A percentile compares a stretch with the other conserved stretches of the same genome.
phyloP scores from a whole-genome alignment of 2,888 invertebrate genomes.

The Scaptomyza tumidula region DNA sequence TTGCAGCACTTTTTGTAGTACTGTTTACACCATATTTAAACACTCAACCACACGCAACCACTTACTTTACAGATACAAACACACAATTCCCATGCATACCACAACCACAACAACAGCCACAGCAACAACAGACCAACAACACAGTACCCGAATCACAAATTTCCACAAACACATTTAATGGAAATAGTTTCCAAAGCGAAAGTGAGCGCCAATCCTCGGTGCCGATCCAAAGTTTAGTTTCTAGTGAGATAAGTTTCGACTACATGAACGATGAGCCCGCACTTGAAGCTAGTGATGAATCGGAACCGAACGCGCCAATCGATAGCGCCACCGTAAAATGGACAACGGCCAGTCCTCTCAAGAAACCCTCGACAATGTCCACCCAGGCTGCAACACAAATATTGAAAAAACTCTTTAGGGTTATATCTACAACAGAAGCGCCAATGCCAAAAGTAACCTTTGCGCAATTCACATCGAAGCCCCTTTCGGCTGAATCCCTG shows the following conservation, averaged over 20 bases:
- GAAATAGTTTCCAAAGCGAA: constrained; percentile 21
- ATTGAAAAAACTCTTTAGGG: constrained; percentile 48
- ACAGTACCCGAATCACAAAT: constrained; percentile 27
- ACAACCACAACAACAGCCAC: constrained; percentile 20
- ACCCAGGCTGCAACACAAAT: constrained; percentile 54
- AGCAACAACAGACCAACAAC: constrained; percentile 15
- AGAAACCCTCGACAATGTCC: constrained; percentile 48
- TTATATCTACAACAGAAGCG: constrained; percentile 49
- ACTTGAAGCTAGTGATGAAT: background rate
- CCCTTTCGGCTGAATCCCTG: constrained; percentile 56
- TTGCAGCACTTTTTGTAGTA: background rate
- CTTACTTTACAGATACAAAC: constrained; percentile 57
- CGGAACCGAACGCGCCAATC: background rate
- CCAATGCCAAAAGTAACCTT: constrained; percentile 37
- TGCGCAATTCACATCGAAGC: constrained; percentile 56
- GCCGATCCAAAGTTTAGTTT: constrained; percentile 28
- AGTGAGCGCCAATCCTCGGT: constrained; percentile 10
- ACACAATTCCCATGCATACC: constrained; percentile 48
- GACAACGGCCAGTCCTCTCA: constrained; percentile 14
- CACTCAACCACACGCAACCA: constrained; percentile 35
- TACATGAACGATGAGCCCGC: constrained; percentile 56
- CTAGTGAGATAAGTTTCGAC: constrained; percentile 41
- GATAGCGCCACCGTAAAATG: constrained; percentile 25
- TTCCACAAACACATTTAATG: constrained; percentile 8
- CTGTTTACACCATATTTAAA: constrained; percentile 7